Evolutionary conservation across 2,113 vertebrate species (phyloP).

Genomic region (Notarius quadriscutis): DNA sequence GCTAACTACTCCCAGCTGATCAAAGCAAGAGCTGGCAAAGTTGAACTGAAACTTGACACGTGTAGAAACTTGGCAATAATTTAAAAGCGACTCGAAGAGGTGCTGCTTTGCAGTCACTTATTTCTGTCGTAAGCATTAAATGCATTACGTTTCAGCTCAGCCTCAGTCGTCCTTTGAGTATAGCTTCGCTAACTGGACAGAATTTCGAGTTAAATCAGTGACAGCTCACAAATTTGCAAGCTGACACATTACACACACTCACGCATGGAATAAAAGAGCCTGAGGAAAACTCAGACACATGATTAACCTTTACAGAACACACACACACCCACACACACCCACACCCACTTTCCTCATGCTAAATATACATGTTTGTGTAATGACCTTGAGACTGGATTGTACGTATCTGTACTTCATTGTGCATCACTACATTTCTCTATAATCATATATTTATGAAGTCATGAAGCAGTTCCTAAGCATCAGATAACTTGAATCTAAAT

Average conservation of each 20-base stretch:
- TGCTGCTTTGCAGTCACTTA: background rate
- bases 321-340: background rate
- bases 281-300: background rate
- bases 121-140: background rate
- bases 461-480: background rate
- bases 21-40: background rate
- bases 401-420: too few species aligned
- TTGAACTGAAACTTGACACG: background rate
- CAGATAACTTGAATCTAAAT: background rate
- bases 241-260: background rate
- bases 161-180: background rate
- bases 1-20: conserved; percentile 10
- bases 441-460: background rate
- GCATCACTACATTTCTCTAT: background rate
- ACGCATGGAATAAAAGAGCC: background rate
- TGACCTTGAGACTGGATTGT: too few species aligned
- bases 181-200: background rate
- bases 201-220: background rate
- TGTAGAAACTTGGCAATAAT: background rate
- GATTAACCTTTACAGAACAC: background rate
- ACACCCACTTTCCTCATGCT: background rate
- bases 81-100: background rate
- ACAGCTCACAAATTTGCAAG: background rate
- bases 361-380: background rate
- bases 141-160: background rate